A percentile compares a stretch with the other conserved stretches of the same genome.
phyloP scores from a whole-genome alignment of 1,140 invertebrate species.

The Lutraria rhynchaena region DNA sequence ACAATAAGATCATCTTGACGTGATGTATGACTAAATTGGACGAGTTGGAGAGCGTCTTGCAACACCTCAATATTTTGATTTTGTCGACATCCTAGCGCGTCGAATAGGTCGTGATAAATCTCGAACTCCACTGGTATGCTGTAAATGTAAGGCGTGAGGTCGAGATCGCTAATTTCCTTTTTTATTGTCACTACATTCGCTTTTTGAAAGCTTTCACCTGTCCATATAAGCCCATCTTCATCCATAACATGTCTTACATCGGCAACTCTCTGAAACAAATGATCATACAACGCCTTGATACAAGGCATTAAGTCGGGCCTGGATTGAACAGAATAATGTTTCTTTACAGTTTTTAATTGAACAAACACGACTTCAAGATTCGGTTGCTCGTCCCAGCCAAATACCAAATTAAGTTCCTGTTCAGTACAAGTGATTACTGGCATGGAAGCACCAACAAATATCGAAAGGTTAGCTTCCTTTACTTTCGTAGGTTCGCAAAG shows the following conservation, averaged over 20 bases:
- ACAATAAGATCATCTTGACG: neutral
- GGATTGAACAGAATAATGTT: neutral
- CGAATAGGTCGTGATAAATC: neutral
- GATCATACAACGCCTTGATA: slow-evolving; percentile 7
- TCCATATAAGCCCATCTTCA: neutral
- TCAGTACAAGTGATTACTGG: neutral
- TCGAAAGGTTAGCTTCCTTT: neutral
- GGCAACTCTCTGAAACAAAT: neutral
- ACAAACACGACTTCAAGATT: neutral
- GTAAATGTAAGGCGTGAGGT: slow-evolving; percentile 21
- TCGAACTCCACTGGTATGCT: slow-evolving; percentile 19
- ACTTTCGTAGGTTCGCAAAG: slow-evolving; percentile 20
- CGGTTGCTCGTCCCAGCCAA: slow-evolving; percentile 16
- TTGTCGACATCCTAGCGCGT: neutral
- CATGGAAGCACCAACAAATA: slow-evolving; percentile 16
- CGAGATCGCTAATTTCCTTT: neutral
- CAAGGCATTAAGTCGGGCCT: neutral
- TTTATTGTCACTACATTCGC: neutral
- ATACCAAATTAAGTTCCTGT: neutral
- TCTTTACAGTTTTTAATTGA: neutral
- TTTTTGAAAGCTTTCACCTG: slow-evolving; percentile 8
- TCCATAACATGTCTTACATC: neutral
- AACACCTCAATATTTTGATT: slow-evolving; percentile 17
- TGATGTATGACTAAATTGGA: neutral
- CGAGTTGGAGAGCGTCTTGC: neutral